Percentiles rank a stretch among this genome's conserved stretches.
These are phyloP conservation scores for Eublepharis macularius DNA, from an alignment of 2,113 vertebrate species.

Conservation along the genomic window DNA sequence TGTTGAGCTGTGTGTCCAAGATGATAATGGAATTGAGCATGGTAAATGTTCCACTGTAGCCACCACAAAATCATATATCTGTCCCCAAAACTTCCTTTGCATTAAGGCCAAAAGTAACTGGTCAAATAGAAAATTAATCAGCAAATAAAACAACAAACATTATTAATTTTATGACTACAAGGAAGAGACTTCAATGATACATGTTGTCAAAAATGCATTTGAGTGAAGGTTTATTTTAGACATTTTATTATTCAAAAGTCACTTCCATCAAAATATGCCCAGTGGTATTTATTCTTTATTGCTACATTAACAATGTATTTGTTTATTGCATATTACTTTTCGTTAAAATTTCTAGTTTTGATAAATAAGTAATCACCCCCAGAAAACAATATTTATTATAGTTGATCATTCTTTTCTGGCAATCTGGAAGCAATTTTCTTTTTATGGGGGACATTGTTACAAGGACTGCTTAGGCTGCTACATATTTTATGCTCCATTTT, in stretches of 20 bases:
- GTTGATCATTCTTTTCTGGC: constrained; percentile 9
- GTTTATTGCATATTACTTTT: constrained; percentile 36
- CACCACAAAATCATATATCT: neutral
- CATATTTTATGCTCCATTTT: too few relatives aligned
- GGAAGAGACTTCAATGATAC: neutral
- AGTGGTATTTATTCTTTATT: constrained; percentile 32
- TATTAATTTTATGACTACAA: neutral
- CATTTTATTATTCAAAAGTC: neutral
- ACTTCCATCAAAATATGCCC: constrained; percentile 37
- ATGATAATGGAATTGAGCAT: neutral
- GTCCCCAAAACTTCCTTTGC: neutral
- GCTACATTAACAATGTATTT: constrained; percentile 32
- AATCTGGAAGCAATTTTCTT: neutral
- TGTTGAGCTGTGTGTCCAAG: neutral
- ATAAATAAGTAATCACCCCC: constrained; percentile 39
- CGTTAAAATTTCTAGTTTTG: constrained; percentile 26
- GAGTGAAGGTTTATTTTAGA: constrained; percentile 20
- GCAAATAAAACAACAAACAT: neutral
- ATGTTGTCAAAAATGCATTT: neutral
- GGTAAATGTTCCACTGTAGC: neutral
- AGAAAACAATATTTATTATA: constrained; percentile 22
- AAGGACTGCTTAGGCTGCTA: too few relatives aligned
- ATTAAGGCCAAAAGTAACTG: neutral
- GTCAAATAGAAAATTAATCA: neutral
- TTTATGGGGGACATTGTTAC: too few relatives aligned